Percentiles rank a stretch among this genome's conserved stretches.
Conservation (phyloP, 2,113 vertebrate species). For the Condylura cristata region DNA sequence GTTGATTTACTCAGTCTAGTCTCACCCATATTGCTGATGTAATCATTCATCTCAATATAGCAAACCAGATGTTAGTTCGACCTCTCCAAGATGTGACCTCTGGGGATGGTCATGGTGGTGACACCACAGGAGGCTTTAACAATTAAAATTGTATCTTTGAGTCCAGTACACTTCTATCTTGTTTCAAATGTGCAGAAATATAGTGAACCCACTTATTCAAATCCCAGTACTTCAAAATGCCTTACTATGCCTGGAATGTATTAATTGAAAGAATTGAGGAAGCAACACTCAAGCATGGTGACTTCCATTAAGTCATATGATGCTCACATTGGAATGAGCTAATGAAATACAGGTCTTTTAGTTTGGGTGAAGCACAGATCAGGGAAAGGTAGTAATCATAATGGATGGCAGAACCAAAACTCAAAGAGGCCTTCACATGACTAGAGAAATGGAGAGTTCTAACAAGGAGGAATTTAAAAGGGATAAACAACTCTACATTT, state of each 20-base stretch:
- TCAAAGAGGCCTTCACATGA: background rate
- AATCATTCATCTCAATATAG: background rate
- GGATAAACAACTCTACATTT: background rate
- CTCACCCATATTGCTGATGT: background rate
- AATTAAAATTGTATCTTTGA: background rate
- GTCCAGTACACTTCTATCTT: conserved; percentile 54
- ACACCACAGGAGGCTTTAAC: background rate
- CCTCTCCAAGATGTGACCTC: background rate
- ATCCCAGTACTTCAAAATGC: conserved; percentile 83
- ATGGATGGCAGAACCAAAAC: background rate
- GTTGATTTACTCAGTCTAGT: background rate
- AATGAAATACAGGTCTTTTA: conserved; percentile 80
- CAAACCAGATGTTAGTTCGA: accelerated
- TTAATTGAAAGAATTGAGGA: conserved; percentile 84
- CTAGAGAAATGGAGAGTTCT: background rate
- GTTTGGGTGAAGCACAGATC: conserved; percentile 62
- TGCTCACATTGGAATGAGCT: conserved; percentile 82
- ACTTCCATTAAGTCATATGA: conserved; percentile 86
- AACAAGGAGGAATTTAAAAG: background rate
- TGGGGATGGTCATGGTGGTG: background rate
- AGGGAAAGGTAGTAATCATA: background rate
- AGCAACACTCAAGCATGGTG: conserved; percentile 84
- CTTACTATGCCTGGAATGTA: conserved; percentile 85
- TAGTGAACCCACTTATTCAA: conserved; percentile 69
- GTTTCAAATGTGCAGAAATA: conserved; percentile 72